Conservation (phyloP, 2,113 vertebrate genomes). For the Seriola dumerili region DNA sequence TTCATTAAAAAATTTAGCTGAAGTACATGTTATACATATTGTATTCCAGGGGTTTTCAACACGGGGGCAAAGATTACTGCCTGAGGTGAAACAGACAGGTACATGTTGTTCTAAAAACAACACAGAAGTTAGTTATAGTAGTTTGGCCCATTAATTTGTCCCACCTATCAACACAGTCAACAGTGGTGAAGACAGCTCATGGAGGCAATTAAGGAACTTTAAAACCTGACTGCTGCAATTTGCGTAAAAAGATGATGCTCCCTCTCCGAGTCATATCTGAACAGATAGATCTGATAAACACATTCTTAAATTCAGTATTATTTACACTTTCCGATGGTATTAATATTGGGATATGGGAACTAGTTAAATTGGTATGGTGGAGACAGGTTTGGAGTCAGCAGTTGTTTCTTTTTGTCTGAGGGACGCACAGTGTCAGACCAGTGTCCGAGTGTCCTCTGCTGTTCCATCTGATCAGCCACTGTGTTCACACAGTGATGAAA, state of each 20-base stretch:
- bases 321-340: too few species aligned
- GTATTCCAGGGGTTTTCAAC: neutral
- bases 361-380: too few species aligned
- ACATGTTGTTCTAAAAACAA: neutral
- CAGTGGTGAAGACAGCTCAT: neutral
- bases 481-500: conserved; percentile 13
- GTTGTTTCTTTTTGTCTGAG: neutral
- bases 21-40: neutral
- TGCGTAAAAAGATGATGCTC: neutral
- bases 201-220: neutral
- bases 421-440: neutral
- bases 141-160: neutral
- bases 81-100: neutral
- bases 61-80: neutral
- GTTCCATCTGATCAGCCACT: neutral
- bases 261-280: neutral
- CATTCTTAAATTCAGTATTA: neutral
- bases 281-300: neutral
- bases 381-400: neutral
- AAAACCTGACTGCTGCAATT: neutral
- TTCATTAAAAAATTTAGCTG: neutral
- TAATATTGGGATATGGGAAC: too few species aligned
- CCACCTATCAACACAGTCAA: neutral
- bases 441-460: neutral
- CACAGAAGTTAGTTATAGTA: neutral